phyloP scores from a whole-genome alignment of 2,113 vertebrate genomes.

The Micronycteris hirsuta region DNA sequence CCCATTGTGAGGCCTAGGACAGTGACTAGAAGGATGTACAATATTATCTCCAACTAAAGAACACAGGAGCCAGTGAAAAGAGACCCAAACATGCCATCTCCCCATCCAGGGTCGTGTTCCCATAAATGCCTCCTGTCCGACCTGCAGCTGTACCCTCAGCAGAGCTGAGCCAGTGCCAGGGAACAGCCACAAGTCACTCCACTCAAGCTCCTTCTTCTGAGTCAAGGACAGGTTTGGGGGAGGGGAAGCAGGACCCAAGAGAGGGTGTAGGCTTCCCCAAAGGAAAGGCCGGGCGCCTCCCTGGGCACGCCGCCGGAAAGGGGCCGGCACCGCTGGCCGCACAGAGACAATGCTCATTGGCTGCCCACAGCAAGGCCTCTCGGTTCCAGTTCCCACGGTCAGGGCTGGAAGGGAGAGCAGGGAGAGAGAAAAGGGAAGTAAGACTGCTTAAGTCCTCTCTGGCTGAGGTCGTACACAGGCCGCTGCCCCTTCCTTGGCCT shows the following conservation, averaged over 20 bases:
- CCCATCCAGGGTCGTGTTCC: neutral
- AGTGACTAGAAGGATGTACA: neutral
- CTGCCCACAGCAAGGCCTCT: neutral
- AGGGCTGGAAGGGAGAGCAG: neutral
- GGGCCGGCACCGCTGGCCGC: fast-evolving
- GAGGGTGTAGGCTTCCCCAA: fast-evolving
- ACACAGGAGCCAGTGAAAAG: neutral
- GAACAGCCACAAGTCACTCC: neutral
- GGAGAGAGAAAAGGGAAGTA: neutral
- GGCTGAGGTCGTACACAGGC: neutral
- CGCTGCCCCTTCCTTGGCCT: neutral
- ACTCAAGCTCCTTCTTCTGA: neutral
- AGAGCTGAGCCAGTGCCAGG: neutral
- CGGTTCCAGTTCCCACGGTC: neutral
- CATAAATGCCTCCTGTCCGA: neutral
- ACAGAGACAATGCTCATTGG: fast-evolving
- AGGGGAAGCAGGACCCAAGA: neutral
- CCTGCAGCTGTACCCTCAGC: neutral
- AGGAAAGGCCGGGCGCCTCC: neutral
- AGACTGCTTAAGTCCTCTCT: neutral
- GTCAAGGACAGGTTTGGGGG: neutral
- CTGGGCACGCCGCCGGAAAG: neutral
- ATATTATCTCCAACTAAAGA: neutral
- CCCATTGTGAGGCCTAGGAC: neutral
- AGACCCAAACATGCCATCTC: neutral